Evolutionary conservation across 2,888 invertebrate genomes (phyloP).

Genomic region (Apamea sordens): DNA sequence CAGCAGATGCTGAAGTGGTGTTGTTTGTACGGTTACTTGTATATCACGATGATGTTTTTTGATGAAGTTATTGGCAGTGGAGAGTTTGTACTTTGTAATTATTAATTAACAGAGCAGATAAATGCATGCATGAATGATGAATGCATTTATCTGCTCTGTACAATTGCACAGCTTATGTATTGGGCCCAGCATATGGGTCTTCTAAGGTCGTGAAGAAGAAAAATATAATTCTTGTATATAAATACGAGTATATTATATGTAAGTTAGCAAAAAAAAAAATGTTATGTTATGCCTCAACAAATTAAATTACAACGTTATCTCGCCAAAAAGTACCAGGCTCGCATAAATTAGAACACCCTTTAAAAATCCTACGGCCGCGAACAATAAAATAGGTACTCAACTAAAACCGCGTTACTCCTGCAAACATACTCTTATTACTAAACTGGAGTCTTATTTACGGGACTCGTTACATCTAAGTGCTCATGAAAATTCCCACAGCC

Average conservation of each 20-base stretch:
- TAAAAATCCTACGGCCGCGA: constrained; percentile 54
- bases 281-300: background rate
- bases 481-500: constrained; percentile 76
- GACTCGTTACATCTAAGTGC: constrained; percentile 75
- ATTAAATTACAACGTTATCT: constrained; percentile 42
- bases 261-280: background rate
- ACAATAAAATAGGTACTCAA: constrained; percentile 68
- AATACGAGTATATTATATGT: background rate
- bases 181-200: too few species aligned
- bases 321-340: constrained; percentile 43
- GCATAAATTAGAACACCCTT: constrained; percentile 56
- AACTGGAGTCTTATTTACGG: constrained; percentile 72
- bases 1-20: background rate
- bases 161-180: too few species aligned
- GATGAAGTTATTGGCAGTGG: background rate
- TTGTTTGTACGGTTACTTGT: background rate
- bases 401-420: constrained; percentile 62
- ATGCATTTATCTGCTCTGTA: too few species aligned
- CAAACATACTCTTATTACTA: constrained; percentile 69
- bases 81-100: background rate
- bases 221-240: background rate
- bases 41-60: background rate
- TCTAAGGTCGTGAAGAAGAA: background rate
- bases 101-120: background rate
- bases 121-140: background rate